Base-by-base conservation (phyloP, 2,888 invertebrate genomes). In the Coecobrya sp. region DNA sequence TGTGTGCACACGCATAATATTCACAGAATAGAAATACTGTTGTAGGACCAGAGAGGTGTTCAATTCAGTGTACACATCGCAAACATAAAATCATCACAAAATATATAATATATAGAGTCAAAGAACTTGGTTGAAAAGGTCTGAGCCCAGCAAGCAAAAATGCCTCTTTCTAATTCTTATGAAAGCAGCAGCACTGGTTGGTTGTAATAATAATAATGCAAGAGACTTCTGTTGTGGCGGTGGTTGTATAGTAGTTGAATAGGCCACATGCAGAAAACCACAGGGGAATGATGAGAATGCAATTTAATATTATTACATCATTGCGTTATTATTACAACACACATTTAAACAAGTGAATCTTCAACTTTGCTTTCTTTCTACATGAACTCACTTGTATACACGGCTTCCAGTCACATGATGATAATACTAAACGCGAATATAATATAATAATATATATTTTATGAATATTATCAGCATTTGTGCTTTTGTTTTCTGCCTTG, bases 281-380 rank as follows among this genome's bases (percentile, higher is more conserved):
- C 86, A 87, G 91, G 91, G 91, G 87, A 91, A 87, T 91, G 91
- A 91, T 87, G 87, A 91, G 91, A 91, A 87, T 91, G 91, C 87
- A 91, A 91, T 86, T 91, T 91, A 87, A 87, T 91, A 82, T 59
- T 91, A 87, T 91, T 91, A 86, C 91, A 91, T 91, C 86, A 86
- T 45, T 90, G 91, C 91, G 65, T 86, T 90, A 85, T 76, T 76
- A 86, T 90, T 90, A 85, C 82, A 62, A 82, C 89, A 89, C 89
- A 89, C 73, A 73, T 68, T 89, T 89, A 73, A 88, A 88, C 88
- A 88, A 88, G 88, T 88, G 88, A 88, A 30, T 79, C 65, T 76
- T 65, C 81, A 79, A 88, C 81, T 88, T 81, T 81, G 88, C 88
- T 88, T 88, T 76, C 88, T 88, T 88, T 76, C 81, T 81, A 55